Evolutionary conservation across 2,113 vertebrate genomes (phyloP), one percentile per base, ranked within the genome.

Genomic region (Ceyx melanurus): DNA sequence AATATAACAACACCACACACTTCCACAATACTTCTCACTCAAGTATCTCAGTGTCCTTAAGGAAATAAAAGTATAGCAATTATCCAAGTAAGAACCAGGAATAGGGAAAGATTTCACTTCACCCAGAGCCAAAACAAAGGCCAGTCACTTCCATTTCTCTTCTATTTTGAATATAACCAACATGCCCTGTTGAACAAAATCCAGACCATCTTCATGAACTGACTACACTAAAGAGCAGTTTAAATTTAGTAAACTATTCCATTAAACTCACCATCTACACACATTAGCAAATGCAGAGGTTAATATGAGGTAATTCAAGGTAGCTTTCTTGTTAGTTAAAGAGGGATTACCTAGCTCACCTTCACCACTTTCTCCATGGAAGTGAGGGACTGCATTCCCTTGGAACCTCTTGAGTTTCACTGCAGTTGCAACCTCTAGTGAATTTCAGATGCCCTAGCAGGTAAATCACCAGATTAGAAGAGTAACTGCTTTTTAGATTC

Each of bases 271-370:
- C 13, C 2, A 33, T 25, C 20, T 51, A 42, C 4, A 73, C 6
- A 46, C 14, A 64, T 22, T 53, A 84, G 21, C 10, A 21, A 3
- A 56, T 1, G 1, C 0, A 0, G 74, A 78, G 16, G 23, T 25
- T 72, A 90, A 66, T 0, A 5, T 40, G 48, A 81, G 48, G n/a
- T 12, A 84, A 78, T 46, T 57, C 29, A 75, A 75, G 40, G 57
- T 40, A 78, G n/a, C 35, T 78, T 66, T 79, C 53, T 64, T 42
- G 4, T 37, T 48, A 79, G 78, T 48, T 57, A 62, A 88, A 90
- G 57, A 1, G 1, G 6, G n/a, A 82, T 75, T 84, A 82, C 10
- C 33, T 56, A 81, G 40, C 31, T 77, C 42, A 83, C 31, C 11
- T 50, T 81, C 13, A 46, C 10, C 3, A 1, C 12, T 71, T 81